Percentiles rank a stretch among this genome's conserved stretches.
Evolutionary conservation across 2,888 invertebrate genomes (phyloP).

Genomic region (Caenorhabditis sinica): DNA sequence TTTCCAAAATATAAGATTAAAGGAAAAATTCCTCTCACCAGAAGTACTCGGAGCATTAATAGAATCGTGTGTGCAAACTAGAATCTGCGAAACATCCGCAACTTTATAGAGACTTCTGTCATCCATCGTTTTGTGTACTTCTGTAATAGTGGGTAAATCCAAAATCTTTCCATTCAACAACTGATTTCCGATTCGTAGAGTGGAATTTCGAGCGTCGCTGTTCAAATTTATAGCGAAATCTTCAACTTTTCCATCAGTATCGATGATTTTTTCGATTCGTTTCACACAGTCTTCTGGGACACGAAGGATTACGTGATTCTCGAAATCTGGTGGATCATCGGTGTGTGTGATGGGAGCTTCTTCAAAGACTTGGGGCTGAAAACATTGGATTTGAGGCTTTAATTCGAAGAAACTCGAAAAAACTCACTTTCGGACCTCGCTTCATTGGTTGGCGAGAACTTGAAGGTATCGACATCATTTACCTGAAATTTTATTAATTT

Average conservation of each 20-base stretch:
- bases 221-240: slow-evolving; percentile 76
- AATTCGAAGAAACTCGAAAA: too few relatives aligned
- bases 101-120: slow-evolving; percentile 97
- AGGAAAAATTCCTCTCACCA: background rate
- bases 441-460: slow-evolving; percentile 21
- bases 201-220: slow-evolving; percentile 75
- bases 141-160: slow-evolving; percentile 81
- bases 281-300: slow-evolving; percentile 77
- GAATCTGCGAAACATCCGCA: slow-evolving; percentile 94
- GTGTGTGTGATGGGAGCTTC: slow-evolving; percentile 32
- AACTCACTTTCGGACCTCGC: slow-evolving; percentile 50
- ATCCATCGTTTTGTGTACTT: slow-evolving; percentile 92
- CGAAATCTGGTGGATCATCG: slow-evolving; percentile 79
- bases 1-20: background rate
- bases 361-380: slow-evolving; percentile 48
- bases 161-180: slow-evolving; percentile 76
- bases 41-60: slow-evolving; percentile 12
- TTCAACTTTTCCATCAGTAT: slow-evolving; percentile 63
- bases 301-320: slow-evolving; percentile 79
- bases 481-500: slow-evolving; percentile 10
- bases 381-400: background rate
- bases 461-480: slow-evolving; percentile 14
- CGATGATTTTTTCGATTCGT: slow-evolving; percentile 69
- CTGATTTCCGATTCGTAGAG: slow-evolving; percentile 74
- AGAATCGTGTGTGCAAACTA: slow-evolving; percentile 74